Base-by-base conservation (phyloP, 2,113 vertebrate species). In the Plectropomus leopardus region DNA sequence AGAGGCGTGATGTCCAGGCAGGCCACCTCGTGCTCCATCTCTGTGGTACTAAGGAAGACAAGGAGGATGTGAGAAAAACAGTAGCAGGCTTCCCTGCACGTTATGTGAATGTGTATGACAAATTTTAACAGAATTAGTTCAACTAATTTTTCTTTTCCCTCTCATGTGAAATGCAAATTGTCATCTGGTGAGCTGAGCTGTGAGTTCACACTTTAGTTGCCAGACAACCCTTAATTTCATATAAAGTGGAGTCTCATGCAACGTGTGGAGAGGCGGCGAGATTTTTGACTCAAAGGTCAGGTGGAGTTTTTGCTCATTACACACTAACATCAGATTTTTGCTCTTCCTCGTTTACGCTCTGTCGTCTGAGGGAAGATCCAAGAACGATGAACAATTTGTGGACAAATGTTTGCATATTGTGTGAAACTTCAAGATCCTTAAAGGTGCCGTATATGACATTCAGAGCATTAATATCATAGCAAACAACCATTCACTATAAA, bases 21-120 rank as follows among this genome's bases (percentile, higher is more conserved):
- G 76, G 98, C 98, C 71, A 99, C 98, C 81, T 99, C 98, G 0
- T 99, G 98, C 85, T 99, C 98, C 98, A 99, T 99, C 87, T 99
- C 97, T 0, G 96, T 98, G 88, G 95, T 97, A 86, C 98, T 99
- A 55, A 47, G 14, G 67, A 75, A 17, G 28, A 53, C 4, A 21
- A 3, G 44, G 69, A 80, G 48, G 23, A 53, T 0, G 17, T 67
- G 61, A 72, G 64, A 77, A 71, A 72, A 32, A 61, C 19, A 32
- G 24, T 9, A 54, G 15, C 28, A 16, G 21, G 14, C 32, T 70
- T 30, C 11, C 21, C 7, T 17, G 4, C 16, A 40, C 4, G 21
- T 1, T 30, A 19, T 71, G 73, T 55, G 50, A 73, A 72, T 11
- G 47, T 15, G 28, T 48, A 67, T 16, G 19, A 23, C 21, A 28